These are phyloP conservation scores for Myotis davidii DNA, from an alignment of 2,113 vertebrate genomes.

Conservation along the genomic window DNA sequence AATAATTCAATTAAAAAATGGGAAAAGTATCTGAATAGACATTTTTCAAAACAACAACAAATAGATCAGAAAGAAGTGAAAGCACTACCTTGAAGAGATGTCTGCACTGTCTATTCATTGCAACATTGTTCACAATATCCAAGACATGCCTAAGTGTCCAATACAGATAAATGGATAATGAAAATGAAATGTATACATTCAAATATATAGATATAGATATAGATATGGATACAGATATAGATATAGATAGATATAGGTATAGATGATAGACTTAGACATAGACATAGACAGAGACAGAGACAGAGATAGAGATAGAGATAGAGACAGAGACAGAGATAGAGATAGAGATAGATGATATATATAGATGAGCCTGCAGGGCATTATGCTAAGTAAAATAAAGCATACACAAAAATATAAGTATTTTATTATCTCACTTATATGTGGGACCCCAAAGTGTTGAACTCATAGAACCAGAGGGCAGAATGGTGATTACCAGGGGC, in stretches of 20 bases:
- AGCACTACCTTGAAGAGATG: neutral
- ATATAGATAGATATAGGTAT: no score
- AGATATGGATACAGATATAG: neutral
- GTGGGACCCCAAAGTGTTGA: neutral
- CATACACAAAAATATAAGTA: neutral
- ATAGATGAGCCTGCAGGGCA: neutral
- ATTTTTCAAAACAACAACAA: slow-evolving; percentile 17
- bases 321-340: no score
- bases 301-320: no score
- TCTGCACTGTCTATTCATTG: neutral
- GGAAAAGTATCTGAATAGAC: neutral
- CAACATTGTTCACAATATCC: neutral
- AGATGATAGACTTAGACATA: no score
- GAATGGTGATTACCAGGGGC: neutral
- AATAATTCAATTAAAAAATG: neutral
- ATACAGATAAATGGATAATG: neutral
- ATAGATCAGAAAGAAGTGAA: neutral
- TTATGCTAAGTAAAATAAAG: neutral
- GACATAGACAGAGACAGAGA: no score
- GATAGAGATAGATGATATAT: neutral
- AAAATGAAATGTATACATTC: neutral
- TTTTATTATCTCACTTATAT: neutral
- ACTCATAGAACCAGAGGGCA: neutral
- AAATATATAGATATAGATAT: neutral
- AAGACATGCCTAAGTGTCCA: neutral